A percentile compares a stretch with the other conserved stretches of the same genome.
phyloP scores from a whole-genome alignment of 2,888 invertebrate genomes.

The Pycnomerus fuliginosus region DNA sequence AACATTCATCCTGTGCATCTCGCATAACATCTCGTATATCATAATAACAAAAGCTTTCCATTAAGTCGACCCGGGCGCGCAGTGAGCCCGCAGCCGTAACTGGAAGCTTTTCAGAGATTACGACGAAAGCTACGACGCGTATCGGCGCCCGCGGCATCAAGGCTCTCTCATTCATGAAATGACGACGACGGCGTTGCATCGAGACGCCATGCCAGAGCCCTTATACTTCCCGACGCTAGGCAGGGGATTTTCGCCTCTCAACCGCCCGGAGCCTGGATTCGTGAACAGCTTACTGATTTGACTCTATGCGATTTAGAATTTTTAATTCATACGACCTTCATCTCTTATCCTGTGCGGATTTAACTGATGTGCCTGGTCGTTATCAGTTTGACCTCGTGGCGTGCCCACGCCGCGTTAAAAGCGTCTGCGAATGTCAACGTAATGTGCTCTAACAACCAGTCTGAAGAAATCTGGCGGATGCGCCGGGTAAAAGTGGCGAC shows the following conservation, averaged over 20 bases:
- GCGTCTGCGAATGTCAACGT: no score
- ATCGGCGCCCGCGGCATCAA: constrained; percentile 30
- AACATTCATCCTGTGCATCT: constrained; percentile 24
- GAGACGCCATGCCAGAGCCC: constrained; percentile 21
- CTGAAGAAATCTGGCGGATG: no score
- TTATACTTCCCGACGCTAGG: constrained; percentile 9
- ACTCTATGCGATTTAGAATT: no score
- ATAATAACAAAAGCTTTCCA: constrained; percentile 28
- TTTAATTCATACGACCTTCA: no score
- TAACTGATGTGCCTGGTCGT: no score
- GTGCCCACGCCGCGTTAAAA: no score
- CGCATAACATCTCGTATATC: constrained; percentile 26
- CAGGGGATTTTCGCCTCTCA: constrained; percentile 20
- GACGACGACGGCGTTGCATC: constrained; percentile 18
- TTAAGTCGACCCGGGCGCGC: constrained; percentile 26
- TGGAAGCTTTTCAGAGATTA: constrained; percentile 29
- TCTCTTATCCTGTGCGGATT: no score
- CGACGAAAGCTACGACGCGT: constrained; percentile 26
- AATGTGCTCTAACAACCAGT: no score
- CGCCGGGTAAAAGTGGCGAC: constrained; percentile 13
- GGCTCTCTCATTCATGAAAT: constrained; percentile 30
- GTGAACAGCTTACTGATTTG: constrained; percentile 20
- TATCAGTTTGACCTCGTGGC: no score
- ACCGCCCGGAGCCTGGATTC: constrained; percentile 9
- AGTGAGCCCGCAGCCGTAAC: constrained; percentile 12